Conservation (phyloP, 1,140 invertebrate genomes). For the Zaprionus inermis region DNA sequence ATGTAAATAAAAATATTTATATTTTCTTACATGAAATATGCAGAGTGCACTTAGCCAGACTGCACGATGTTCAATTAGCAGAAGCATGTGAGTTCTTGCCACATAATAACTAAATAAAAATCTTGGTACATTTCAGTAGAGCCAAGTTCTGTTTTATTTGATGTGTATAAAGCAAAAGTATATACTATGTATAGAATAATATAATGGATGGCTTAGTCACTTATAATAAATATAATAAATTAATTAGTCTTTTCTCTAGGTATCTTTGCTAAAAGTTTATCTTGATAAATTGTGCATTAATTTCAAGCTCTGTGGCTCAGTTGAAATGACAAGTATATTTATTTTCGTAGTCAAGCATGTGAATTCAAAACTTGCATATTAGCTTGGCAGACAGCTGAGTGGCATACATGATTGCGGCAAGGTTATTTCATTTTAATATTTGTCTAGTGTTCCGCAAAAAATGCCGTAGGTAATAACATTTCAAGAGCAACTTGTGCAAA, state of each 20-base stretch:
- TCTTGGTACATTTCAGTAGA: no score
- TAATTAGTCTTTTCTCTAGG: no score
- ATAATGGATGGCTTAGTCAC: no score
- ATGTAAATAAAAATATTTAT: no score
- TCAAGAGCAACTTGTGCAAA: constrained; percentile 14
- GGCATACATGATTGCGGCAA: not conserved
- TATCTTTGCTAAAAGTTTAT: not conserved
- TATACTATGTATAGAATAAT: no score
- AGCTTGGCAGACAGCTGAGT: not conserved
- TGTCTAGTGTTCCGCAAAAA: not conserved
- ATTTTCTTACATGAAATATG: not conserved
- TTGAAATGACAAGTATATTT: not conserved
- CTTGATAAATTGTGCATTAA: not conserved
- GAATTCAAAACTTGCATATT: not conserved
- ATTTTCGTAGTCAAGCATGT: not conserved
- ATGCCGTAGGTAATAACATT: not conserved
- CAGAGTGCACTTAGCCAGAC: no score
- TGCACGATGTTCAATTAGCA: no score
- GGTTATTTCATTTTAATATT: not conserved
- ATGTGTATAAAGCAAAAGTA: no score
- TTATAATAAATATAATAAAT: no score
- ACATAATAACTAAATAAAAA: no score
- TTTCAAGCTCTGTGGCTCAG: not conserved
- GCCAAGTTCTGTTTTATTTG: no score
- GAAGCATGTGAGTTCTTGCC: no score